Conservation (phyloP, 1,140 invertebrate genomes). For the Atopsyche davidsoni region DNA sequence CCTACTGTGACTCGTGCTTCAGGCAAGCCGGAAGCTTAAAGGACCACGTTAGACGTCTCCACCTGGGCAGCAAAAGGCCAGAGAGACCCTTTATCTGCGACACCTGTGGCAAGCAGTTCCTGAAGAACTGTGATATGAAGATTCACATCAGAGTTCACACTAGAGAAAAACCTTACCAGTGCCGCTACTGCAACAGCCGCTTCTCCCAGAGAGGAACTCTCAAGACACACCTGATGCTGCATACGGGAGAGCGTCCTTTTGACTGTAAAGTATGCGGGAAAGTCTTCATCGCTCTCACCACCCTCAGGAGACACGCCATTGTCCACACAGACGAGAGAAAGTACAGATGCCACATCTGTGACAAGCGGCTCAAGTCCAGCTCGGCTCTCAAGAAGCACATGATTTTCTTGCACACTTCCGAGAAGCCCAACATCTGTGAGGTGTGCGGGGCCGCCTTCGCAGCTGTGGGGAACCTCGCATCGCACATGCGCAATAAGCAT, state of each 20-base stretch:
- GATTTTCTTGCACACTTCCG: constrained; percentile 16
- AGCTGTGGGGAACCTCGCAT: constrained; percentile 50
- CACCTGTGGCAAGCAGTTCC: constrained; percentile 20
- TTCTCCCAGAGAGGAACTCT: constrained; percentile 30
- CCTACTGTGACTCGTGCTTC: constrained; percentile 24
- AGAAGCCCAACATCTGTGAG: constrained; percentile 40
- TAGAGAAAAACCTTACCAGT: constrained; percentile 22
- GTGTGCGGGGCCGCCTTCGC: constrained; percentile 52
- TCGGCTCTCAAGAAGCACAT: constrained; percentile 38
- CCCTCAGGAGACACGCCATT: constrained; percentile 24
- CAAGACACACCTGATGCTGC: constrained; percentile 41
- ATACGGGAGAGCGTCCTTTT: constrained; percentile 77
- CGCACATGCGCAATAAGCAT: constrained; percentile 39
- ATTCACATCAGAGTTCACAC: constrained; percentile 20
- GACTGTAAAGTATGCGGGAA: constrained; percentile 62
- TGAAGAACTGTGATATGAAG: constrained; percentile 9
- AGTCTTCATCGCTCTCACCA: constrained; percentile 39
- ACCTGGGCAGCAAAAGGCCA: neutral
- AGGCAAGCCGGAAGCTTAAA: constrained; percentile 13
- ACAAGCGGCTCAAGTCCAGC: constrained; percentile 38
- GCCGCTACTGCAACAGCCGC: constrained; percentile 9
- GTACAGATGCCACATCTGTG: constrained; percentile 35
- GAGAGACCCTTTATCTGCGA: constrained; percentile 27
- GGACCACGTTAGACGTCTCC: constrained; percentile 10
- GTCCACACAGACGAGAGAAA: constrained; percentile 42